Base-by-base conservation (phyloP, 1,140 invertebrate genomes). In the Brachionus angularis region DNA sequence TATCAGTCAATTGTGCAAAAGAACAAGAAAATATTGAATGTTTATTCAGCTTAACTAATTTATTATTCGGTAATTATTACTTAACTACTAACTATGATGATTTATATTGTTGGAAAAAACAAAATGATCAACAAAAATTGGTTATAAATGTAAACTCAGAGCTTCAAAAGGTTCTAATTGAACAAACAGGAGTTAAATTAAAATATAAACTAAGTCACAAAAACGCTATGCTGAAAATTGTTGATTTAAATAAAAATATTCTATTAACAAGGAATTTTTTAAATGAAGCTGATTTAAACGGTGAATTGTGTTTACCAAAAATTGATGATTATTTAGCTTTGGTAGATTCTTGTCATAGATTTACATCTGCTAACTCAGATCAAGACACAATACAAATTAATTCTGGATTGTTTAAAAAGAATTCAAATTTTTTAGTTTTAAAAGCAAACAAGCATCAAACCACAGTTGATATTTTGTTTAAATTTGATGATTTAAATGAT, bases 281-380 rank as follows among this genome's bases (percentile, higher is more conserved):
- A 23, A 58, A 29, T 12, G 36, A 42, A 47, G 4, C 16, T 14
- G 44, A 67, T 21, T 79, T 71, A 73, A 77, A 16, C 64, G 80
- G 52, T 72, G 73, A 79, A 36, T 78, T 81, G 53, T 82, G 81
- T 77, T 75, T 82, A 18, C 75, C 76, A 16, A 76, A 80, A 49
- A 75, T 79, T 21, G 89, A 88, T n/a, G 78, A 81, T 47, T 95
- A 93, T 77, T 83, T 85, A 49, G 87, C 95, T 34, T 84, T 84
- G 39, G 86, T 91, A 8, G 85, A 85, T 73, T 87, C 91, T 42
- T 95, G 93, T 79, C 92, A 96, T 79, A 82, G 85, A 72, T 93
- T 91, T 79, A 81, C 83, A 8, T 79, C 76, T 42, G 2, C 10
- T 18, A 8, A 78, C 77, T 50, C 62, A 8, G 62, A 46, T 18